Evolutionary conservation across 2,797 vertebrate genomes (phyloP).

Genomic region (Prionace glauca): DNA sequence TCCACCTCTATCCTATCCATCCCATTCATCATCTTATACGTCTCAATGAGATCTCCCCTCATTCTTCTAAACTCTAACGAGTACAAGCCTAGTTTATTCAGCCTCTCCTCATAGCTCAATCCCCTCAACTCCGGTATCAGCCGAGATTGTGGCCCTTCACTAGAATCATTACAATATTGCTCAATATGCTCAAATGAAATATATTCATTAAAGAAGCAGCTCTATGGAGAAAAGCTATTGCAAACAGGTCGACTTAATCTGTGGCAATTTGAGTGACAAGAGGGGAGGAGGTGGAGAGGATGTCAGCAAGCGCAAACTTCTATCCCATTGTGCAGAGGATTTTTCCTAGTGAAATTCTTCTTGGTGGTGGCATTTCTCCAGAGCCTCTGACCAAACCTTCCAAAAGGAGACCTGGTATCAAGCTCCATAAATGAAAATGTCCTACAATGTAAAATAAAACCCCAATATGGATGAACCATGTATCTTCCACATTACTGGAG

Average conservation of each 20-base stretch:
- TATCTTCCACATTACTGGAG: neutral
- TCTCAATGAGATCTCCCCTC: no score
- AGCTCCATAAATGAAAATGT: neutral
- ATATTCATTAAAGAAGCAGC: neutral
- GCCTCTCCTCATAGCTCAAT: no score
- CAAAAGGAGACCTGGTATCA: neutral
- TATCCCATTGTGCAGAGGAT: neutral
- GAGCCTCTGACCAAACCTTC: neutral
- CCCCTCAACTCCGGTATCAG: no score
- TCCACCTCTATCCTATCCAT: no score
- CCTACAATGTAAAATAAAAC: neutral
- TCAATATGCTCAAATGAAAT: neutral
- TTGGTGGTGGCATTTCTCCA: neutral
- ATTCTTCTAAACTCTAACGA: no score
- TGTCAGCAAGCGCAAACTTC: neutral
- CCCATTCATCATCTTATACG: no score
- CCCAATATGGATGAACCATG: neutral
- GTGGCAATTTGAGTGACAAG: neutral
- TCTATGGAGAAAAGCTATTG: neutral
- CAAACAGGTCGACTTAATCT: neutral
- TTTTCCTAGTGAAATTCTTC: neutral
- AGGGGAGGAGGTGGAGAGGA: neutral
- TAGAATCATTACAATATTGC: neutral
- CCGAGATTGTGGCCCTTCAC: neutral
- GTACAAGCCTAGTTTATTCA: no score